Evolutionary conservation across 92 coral and sea anemone genomes (phyloP), one percentile per base, ranked within the genome.

Genomic region (Palythoa heliodiscus): DNA sequence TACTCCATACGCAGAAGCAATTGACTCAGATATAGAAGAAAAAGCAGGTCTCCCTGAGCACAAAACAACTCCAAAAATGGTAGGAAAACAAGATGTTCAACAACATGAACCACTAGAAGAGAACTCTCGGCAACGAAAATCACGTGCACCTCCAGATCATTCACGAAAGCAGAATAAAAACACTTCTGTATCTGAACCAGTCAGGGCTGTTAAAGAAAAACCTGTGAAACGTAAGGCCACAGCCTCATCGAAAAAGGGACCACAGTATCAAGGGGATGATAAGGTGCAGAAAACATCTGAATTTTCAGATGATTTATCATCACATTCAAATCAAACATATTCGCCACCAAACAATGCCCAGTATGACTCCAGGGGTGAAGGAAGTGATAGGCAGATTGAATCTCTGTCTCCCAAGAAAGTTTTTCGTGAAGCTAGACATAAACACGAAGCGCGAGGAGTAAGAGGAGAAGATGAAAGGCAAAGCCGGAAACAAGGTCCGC

Each of bases 11-110:
- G 58, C 60, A 16, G 60, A 80, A 57, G 17, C 73, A 3, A 35
- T 66, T 64, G 74, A 80, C 23, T 80, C 84, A 66, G 84, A 80
- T 66, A 0, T 80, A 43, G 84, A 80, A 20, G 60, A 80, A 67
- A 80, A 38, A 40, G 11, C 11, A 17, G 17, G 12, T 66, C 43
- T 70, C 19, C 66, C 53, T 11, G 74, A 80, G 48, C 74, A 43
- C 74, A 47, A 64, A 38, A 66, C n/a, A 64, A 17, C 48, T 47
- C 39, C 22, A 5, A 80, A 22, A 35, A 17, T 80, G 37, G 66
- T n/a, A 37, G 84, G 40, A 12, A 53, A 24, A 53, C 61, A 20
- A 67, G 84, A 47, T n/a, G 24, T 64, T 17, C 61, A 20, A 40
- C 63, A 16, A 52, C 74, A 19, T 63, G 69, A 63, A 63, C 55